Evolutionary conservation across 2,113 vertebrate genomes (phyloP).

Genomic region (Macheiramphus alcinus): DNA sequence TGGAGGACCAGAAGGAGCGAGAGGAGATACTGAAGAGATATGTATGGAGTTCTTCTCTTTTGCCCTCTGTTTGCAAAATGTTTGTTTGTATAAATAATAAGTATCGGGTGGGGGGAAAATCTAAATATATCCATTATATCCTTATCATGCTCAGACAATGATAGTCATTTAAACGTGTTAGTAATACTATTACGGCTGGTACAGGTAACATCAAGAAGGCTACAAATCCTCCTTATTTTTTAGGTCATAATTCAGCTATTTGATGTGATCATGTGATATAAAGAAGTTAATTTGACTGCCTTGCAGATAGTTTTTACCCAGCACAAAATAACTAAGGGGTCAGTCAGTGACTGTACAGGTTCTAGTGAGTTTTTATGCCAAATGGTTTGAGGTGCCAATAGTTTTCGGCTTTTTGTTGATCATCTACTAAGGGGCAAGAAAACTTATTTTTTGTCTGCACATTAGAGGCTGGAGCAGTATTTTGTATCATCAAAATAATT

Average conservation of each 20-base stretch:
- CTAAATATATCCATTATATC: background rate
- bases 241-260: background rate
- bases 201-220: background rate
- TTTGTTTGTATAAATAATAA: background rate
- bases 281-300: background rate
- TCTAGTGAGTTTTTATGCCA: background rate
- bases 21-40: slow-evolving; percentile 90
- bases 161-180: background rate
- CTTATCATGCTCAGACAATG: too few relatives aligned
- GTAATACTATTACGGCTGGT: accelerated
- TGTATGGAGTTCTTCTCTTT: slow-evolving; percentile 76
- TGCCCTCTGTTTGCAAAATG: background rate
- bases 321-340: background rate
- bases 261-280: background rate
- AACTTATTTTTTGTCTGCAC: background rate
- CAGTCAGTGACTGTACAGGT: background rate
- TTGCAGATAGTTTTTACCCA: background rate
- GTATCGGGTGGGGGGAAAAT: background rate
- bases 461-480: background rate
- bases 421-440: background rate
- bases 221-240: background rate
- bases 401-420: background rate
- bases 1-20: slow-evolving; percentile 88
- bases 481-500: background rate
- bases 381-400: background rate